Evolutionary conservation across 2,113 vertebrate genomes (phyloP).

Genomic region (Gracilinanus agilis): DNA sequence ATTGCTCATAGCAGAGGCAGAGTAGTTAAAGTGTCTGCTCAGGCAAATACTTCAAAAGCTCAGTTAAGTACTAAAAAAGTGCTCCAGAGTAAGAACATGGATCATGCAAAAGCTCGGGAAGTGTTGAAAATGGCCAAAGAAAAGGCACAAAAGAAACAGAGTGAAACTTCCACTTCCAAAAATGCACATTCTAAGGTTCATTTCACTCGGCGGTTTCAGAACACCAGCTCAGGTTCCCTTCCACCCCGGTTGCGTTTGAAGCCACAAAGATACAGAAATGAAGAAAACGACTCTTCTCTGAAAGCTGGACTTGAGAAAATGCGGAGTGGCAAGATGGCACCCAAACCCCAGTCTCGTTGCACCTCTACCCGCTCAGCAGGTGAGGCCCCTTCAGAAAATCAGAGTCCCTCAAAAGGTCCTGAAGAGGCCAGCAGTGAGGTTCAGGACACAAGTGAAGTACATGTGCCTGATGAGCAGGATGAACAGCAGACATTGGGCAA

Average conservation of each 20-base stretch:
- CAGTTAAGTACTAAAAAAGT: conserved; percentile 95
- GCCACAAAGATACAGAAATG: conserved; percentile 98
- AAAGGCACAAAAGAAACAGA: conserved; percentile 91
- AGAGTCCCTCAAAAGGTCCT: conserved; percentile 87
- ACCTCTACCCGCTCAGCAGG: conserved; percentile 90
- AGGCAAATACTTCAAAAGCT: conserved; percentile 86
- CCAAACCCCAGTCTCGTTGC: conserved; percentile 90
- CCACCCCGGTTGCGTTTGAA: conserved; percentile 96
- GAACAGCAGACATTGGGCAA: conserved; percentile 88
- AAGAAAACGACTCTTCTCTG: conserved; percentile 93
- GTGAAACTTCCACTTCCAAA: conserved; percentile 88
- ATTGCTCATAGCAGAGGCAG: conserved; percentile 87
- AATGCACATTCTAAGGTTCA: conserved; percentile 94
- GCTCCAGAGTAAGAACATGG: conserved; percentile 93
- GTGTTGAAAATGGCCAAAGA: conserved; percentile 94
- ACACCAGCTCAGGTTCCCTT: conserved; percentile 91
- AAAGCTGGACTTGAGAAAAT: conserved; percentile 92
- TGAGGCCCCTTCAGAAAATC: conserved; percentile 89
- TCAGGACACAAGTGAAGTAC: conserved; percentile 87
- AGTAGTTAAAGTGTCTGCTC: conserved; percentile 89
- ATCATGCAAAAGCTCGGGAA: conserved; percentile 92
- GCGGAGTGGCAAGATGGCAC: conserved; percentile 89
- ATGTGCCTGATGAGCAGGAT: conserved; percentile 89
- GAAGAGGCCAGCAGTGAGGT: conserved; percentile 89
- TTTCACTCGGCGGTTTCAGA: conserved; percentile 95